Conservation (phyloP, 2,797 vertebrate species). For the Vultur gryphus region DNA sequence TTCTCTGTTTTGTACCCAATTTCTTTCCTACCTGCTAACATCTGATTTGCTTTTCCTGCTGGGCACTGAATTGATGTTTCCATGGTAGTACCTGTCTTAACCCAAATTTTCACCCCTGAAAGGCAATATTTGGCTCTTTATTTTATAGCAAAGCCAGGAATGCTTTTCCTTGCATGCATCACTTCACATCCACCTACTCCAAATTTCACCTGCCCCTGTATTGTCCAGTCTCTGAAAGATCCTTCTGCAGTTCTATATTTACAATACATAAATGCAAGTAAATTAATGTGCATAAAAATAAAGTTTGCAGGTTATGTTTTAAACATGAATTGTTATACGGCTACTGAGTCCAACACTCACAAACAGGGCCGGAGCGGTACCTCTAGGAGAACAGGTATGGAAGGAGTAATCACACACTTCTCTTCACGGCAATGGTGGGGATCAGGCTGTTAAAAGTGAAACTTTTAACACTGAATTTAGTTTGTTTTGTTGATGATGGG, state of each 20-base stretch:
- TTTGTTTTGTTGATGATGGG: not conserved
- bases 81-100: not conserved
- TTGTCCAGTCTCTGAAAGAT: not conserved
- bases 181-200: not conserved
- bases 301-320: not conserved
- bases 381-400: not conserved
- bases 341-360: not conserved
- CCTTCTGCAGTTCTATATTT: not conserved
- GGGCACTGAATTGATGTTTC: not conserved
- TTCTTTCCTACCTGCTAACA: not conserved
- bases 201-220: not conserved
- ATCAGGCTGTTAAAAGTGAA: not conserved
- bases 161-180: not conserved
- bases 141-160: not conserved
- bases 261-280: not conserved
- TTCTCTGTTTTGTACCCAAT: not conserved
- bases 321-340: not conserved
- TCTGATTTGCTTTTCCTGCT: not conserved
- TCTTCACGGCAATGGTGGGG: not conserved
- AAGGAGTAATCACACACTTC: not conserved
- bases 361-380: not conserved
- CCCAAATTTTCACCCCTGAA: not conserved
- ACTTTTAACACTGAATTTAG: not conserved
- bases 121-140: not conserved
- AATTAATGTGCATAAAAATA: not conserved